These are phyloP conservation scores for Aricia artaxerxes DNA, from an alignment of 2,888 invertebrate genomes.

Conservation along the genomic window DNA sequence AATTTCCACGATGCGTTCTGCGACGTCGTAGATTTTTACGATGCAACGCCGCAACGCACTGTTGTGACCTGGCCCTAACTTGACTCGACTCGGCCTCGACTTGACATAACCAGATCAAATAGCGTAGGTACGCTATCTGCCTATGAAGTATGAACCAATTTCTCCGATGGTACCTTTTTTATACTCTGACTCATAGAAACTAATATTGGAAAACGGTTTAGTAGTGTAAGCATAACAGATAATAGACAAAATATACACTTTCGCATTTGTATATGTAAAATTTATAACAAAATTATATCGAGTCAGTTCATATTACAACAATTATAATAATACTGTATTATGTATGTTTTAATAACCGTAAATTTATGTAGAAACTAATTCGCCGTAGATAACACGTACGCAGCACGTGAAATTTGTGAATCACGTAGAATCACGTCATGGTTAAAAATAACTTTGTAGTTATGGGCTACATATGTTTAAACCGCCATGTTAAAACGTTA, in stretches of 20 bases:
- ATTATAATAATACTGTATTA: not conserved
- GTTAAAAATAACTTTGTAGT: slow-evolving; percentile 12
- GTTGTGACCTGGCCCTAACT: too few species aligned
- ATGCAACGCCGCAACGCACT: too few species aligned
- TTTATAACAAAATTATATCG: too few species aligned
- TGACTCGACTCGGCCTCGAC: not conserved
- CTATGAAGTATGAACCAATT: too few species aligned
- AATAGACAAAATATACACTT: too few species aligned
- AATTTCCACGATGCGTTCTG: too few species aligned
- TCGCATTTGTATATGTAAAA: too few species aligned
- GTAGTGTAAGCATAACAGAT: too few species aligned
- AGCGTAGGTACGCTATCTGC: not conserved
- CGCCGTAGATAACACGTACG: not conserved
- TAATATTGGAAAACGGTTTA: too few species aligned
- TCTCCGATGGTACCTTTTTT: too few species aligned
- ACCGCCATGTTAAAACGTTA: not conserved
- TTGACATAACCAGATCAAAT: not conserved
- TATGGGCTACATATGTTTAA: not conserved
- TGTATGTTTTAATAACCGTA: not conserved
- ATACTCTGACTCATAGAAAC: too few species aligned
- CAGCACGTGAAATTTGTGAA: slow-evolving; percentile 16
- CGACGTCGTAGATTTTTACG: too few species aligned
- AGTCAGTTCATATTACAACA: not conserved
- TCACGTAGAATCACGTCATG: slow-evolving; percentile 19
- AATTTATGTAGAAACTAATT: slow-evolving; percentile 1